phyloP scores from a whole-genome alignment of 2,888 invertebrate genomes.

The Rhagonycha fulva region DNA sequence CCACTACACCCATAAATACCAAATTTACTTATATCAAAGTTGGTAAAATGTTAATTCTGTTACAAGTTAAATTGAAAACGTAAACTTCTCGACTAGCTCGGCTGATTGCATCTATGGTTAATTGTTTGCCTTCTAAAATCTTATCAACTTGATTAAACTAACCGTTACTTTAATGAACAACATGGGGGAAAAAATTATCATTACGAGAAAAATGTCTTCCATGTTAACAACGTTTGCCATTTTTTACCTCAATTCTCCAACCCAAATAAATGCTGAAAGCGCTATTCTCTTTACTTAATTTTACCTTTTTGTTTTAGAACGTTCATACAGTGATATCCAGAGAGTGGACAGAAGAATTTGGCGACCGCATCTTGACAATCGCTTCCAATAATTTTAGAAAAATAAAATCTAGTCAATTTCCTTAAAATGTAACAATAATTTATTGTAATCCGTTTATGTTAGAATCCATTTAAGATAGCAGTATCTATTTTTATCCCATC shows the following conservation, averaged over 20 bases:
- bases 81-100: neutral
- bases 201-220: neutral
- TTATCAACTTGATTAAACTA: neutral
- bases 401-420: constrained; percentile 22
- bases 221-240: neutral
- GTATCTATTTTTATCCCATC: too few species aligned
- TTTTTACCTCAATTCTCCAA: neutral
- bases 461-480: neutral
- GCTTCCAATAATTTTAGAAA: constrained; percentile 16
- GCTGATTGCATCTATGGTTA: neutral
- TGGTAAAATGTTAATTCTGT: neutral
- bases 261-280: neutral
- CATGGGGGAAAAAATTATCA: neutral
- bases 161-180: neutral
- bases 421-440: neutral
- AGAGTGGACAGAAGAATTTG: constrained; percentile 52
- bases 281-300: too few species aligned
- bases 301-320: constrained; percentile 54
- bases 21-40: neutral
- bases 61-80: neutral
- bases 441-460: neutral
- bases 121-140: neutral
- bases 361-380: constrained; percentile 37
- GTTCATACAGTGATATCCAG: constrained; percentile 64
- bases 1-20: neutral